Percentiles rank a stretch among this genome's conserved stretches.
Conservation (phyloP, 2,113 vertebrate species). For the Rhabdornis inornatus region DNA sequence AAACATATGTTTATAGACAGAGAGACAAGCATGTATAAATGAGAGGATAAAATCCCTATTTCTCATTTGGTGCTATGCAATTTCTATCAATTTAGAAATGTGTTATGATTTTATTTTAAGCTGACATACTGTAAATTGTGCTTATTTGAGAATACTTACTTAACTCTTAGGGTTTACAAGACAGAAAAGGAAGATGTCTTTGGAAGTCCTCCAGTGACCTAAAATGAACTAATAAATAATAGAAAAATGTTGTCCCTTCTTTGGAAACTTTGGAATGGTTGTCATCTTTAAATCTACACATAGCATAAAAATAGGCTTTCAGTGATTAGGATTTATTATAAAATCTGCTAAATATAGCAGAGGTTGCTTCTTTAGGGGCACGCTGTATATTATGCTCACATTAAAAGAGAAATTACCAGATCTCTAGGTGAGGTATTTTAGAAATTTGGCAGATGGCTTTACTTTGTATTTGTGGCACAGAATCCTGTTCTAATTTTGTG, state of each 20-base stretch:
- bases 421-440: conserved; percentile 65
- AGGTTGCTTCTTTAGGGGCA: conserved; percentile 21
- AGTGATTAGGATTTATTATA: not conserved
- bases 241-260: not conserved
- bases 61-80: conserved; percentile 72
- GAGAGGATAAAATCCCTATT: conserved; percentile 71
- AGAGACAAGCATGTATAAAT: conserved; percentile 74
- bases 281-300: not conserved
- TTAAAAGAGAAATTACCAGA: conserved; percentile 64
- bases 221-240: conserved; percentile 58
- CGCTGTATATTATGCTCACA: conserved; percentile 35
- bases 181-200: conserved; percentile 49
- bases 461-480: conserved; percentile 73
- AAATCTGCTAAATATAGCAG: conserved; percentile 13
- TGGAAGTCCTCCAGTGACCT: conserved; percentile 47
- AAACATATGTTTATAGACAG: conserved; percentile 80
- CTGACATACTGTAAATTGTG: conserved; percentile 62
- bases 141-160: conserved; percentile 67
- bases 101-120: conserved; percentile 73
- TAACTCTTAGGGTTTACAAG: conserved; percentile 61
- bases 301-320: not conserved
- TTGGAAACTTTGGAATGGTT: not conserved
- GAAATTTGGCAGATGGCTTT: conserved; percentile 76
- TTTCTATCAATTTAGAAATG: conserved; percentile 76
- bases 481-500: conserved; percentile 67